Percentiles rank a stretch among this genome's conserved stretches.
Evolutionary conservation across 2,113 vertebrate genomes (phyloP).

Genomic region (Mugil cephalus): DNA sequence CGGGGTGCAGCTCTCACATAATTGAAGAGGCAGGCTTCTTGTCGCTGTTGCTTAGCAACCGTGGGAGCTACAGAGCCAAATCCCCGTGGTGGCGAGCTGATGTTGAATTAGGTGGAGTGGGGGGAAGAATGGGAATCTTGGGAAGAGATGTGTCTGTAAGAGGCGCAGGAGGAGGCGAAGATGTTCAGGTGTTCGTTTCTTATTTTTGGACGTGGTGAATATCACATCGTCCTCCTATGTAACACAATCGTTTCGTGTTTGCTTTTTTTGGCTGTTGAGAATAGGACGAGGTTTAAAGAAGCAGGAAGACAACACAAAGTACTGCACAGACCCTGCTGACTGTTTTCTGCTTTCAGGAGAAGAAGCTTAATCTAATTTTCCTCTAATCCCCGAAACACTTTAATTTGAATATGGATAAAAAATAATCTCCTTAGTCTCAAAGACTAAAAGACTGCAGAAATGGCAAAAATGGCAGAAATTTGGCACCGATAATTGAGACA

Average conservation of each 20-base stretch:
- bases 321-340: not conserved
- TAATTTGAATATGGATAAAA: constrained; percentile 8
- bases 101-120: constrained; percentile 78
- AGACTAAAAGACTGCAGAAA: not conserved
- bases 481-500: constrained; percentile 1
- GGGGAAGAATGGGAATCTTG: constrained; percentile 66
- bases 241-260: constrained; percentile 10
- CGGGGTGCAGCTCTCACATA: constrained; percentile 62
- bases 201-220: constrained; percentile 43
- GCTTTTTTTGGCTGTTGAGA: not conserved
- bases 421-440: not conserved
- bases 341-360: constrained; percentile 8
- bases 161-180: constrained; percentile 38
- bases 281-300: constrained; percentile 1
- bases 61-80: constrained; percentile 80
- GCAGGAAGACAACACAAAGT: not conserved
- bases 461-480: not conserved
- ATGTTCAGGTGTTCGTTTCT: constrained; percentile 50
- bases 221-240: constrained; percentile 16
- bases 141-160: constrained; percentile 61
- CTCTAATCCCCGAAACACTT: constrained; percentile 33
- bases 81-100: constrained; percentile 77
- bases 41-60: constrained; percentile 87
- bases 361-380: constrained; percentile 10
- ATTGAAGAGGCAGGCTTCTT: constrained; percentile 82